Percentiles rank a stretch among this genome's conserved stretches.
Conservation (phyloP, 2,797 vertebrate species). For the Tangara arthus region DNA sequence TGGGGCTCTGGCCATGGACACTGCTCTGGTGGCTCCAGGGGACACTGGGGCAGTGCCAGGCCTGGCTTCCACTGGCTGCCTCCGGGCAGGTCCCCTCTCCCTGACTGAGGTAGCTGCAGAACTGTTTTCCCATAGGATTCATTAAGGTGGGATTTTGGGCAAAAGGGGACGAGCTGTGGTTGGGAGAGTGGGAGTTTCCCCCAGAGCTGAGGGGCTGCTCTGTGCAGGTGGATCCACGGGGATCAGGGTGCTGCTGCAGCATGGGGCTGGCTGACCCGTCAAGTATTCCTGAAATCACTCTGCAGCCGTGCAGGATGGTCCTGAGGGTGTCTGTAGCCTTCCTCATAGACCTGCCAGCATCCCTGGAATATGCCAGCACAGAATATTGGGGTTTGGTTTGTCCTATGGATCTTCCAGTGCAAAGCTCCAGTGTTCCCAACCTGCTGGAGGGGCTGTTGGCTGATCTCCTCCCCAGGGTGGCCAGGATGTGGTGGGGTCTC, state of each 20-base stretch:
- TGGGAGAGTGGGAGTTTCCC: not conserved
- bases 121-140: not conserved
- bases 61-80: not conserved
- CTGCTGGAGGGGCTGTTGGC: not conserved
- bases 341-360: accelerated
- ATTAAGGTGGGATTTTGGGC: not conserved
- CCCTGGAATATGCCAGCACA: not conserved
- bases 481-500: accelerated
- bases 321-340: too few relatives aligned
- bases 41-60: accelerated
- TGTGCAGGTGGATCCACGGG: accelerated
- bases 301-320: not conserved
- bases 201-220: not conserved
- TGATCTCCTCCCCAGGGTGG: not conserved
- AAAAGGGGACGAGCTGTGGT: accelerated
- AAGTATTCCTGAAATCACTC: not conserved
- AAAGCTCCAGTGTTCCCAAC: accelerated
- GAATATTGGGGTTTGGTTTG: not conserved
- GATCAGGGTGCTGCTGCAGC: not conserved
- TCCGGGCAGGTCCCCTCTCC: not conserved
- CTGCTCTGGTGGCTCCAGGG: accelerated
- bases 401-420: not conserved
- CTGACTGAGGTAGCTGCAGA: constrained; percentile 12
- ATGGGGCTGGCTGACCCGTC: not conserved
- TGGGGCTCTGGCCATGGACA: not conserved